A percentile compares a stretch with the other conserved stretches of the same genome.
Conservation (phyloP, 2,797 vertebrate genomes). For the Morelia viridis region DNA sequence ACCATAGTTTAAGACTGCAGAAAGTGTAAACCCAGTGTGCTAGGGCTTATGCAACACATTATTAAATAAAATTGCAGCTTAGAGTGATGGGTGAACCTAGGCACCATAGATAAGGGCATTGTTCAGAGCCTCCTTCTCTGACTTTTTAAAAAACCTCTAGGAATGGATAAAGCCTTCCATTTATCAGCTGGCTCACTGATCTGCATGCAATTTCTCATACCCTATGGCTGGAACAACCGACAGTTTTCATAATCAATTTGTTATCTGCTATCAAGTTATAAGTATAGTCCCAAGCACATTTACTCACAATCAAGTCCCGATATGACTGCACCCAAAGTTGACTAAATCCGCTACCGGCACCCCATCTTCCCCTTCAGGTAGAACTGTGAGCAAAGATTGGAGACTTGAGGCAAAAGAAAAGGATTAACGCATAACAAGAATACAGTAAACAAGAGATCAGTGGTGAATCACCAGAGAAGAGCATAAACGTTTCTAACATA, state of each 20-base stretch:
- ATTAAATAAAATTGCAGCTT: not conserved
- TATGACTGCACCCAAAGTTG: not conserved
- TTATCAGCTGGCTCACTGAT: not conserved
- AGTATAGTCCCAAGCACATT: not conserved
- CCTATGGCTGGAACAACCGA: not conserved
- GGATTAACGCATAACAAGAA: not conserved
- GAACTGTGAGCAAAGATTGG: not conserved
- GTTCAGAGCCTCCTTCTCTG: not conserved
- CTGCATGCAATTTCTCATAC: too few relatives aligned
- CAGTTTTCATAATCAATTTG: not conserved
- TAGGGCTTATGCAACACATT: not conserved
- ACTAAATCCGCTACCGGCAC: not conserved
- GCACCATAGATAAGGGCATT: not conserved
- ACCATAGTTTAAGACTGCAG: not conserved
- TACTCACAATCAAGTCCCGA: not conserved
- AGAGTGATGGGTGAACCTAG: not conserved
- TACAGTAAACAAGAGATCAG: not conserved
- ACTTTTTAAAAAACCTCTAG: not conserved
- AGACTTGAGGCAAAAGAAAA: not conserved
- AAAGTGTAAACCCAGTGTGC: not conserved
- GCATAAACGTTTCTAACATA: not conserved
- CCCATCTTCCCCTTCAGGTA: not conserved
- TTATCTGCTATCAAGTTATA: not conserved
- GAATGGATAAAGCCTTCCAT: not conserved
- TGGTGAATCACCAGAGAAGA: not conserved